Base-by-base conservation (phyloP, 2,888 invertebrate species). In the Luffia ferchaultella region DNA sequence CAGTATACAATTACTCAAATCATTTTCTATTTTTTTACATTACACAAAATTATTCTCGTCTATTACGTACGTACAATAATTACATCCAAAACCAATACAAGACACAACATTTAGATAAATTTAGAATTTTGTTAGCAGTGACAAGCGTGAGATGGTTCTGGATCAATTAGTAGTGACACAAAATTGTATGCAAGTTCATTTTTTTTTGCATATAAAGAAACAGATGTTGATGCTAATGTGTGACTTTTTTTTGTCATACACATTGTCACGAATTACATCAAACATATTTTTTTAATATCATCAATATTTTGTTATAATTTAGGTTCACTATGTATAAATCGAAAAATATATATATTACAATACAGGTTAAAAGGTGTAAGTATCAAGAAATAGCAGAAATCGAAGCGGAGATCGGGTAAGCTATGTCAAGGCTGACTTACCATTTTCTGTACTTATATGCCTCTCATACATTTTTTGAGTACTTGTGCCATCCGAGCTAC, bases 71-170 rank as follows among this genome's bases (percentile, higher is more conserved):
- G n/a, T n/a, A n/a, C 30, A 7, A 30, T 3, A 30, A 30, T 30
- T 30, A 67, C 73, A 80, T 77, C 73, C 74, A 76, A 72, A 79
- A 83, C 84, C 84, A 82, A 85, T 83, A 83, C 84, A 85, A 84
- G 83, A 85, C 83, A 83, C 83, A 84, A 82, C 84, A 80, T 75
- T 60, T 49, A 50, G 44, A 53, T 63, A 65, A 77, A 80, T 82
- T 84, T 84, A 62, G 80, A 82, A 82, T 82, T 82, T 82, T 73
- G 82, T 80, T 82, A 82, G 79, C 73, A 73, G 76, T 80, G 79
- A 77, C 72, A 77, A 77, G 79, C 76, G 74, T 77, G 80, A 77
- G 61, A 76, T 79, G 79, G 70, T 70, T 70, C 67, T 68, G 69
- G 70, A 70, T 16, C 30, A 30, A 7, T 30, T 7, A 12, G 3